Evolutionary conservation across 92 coral and sea anemone species (phyloP), one percentile per base, ranked within the genome.

Genomic region (Phenganax subtilis): DNA sequence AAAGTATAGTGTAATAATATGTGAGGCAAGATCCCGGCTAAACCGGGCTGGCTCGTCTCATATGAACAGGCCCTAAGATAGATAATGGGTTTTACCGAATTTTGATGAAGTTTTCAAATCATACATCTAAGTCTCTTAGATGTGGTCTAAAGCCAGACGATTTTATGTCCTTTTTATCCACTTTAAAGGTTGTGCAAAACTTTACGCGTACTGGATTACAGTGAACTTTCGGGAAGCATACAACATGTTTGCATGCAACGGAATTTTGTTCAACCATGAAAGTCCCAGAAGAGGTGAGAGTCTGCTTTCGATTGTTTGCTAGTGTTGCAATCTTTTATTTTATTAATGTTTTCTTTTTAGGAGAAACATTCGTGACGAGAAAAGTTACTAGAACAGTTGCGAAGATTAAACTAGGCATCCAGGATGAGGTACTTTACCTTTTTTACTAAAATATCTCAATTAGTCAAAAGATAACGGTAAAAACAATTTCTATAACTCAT

Each of bases 351-450:
- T 56, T 0, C 47, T 75, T 67, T 76, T 54, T 80, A 94, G 98
- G 99, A 84, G 99, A 92, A 86, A 96, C 97, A 56, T 96, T 96
- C 87, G 99, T 96, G 10, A 96, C 99, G 57, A 85, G 99, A 25
- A 96, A 96, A 85, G 83, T 96, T 76, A 90, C 97, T 72, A 86
- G 99, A 65, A 97, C 97, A 68, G 99, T 92, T 55, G 99, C 99
- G 15, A 96, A 96, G 76, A 96, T 96, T 12, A 93, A 92, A 71
- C 81, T 96, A 65, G 97, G 97, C 16, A 85, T 87, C 17, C 97
- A 92, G 74, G 81, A 90, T 47, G 88, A 96, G 87, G 99, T 92
- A 14, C 47, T 37, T 37, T 37, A 20, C 47, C 47, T 2, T 37
- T 37, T 37, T 37, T 5, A 37, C 47, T 37, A 37, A 2, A 37